Conservation (phyloP, 2,888 invertebrate species). For the Eupeodes latifasciatus region DNA sequence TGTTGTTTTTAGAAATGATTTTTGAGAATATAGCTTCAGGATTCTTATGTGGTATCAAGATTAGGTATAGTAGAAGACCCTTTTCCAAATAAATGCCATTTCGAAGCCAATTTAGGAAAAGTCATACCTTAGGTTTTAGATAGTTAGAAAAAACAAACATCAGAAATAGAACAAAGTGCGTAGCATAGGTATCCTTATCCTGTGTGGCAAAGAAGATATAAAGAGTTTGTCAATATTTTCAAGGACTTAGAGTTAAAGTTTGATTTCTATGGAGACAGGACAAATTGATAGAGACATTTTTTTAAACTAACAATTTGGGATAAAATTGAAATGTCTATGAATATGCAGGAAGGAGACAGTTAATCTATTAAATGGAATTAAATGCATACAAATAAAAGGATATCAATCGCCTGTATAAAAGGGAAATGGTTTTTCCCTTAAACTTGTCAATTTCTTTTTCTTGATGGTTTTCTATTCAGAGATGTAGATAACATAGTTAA, state of each 20-base stretch:
- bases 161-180: conserved; percentile 14
- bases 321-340: too few species aligned
- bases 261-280: background rate
- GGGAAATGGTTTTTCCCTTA: too few species aligned
- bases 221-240: background rate
- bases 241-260: background rate
- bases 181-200: background rate
- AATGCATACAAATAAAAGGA: too few species aligned
- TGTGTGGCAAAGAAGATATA: too few species aligned
- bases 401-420: too few species aligned
- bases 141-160: background rate
- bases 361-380: too few species aligned
- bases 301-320: too few species aligned
- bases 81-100: background rate
- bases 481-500: too few species aligned
- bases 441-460: too few species aligned
- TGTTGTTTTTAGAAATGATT: background rate
- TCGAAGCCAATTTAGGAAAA: conserved; percentile 23
- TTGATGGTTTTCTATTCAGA: too few species aligned
- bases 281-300: too few species aligned
- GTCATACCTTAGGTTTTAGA: conserved; percentile 4
- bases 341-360: too few species aligned
- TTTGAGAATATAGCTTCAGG: background rate
- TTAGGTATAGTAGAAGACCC: conserved; percentile 1
- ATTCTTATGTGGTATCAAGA: background rate